Evolutionary conservation across 2,797 vertebrate species (phyloP).

Genomic region (Delichon dasypus): DNA sequence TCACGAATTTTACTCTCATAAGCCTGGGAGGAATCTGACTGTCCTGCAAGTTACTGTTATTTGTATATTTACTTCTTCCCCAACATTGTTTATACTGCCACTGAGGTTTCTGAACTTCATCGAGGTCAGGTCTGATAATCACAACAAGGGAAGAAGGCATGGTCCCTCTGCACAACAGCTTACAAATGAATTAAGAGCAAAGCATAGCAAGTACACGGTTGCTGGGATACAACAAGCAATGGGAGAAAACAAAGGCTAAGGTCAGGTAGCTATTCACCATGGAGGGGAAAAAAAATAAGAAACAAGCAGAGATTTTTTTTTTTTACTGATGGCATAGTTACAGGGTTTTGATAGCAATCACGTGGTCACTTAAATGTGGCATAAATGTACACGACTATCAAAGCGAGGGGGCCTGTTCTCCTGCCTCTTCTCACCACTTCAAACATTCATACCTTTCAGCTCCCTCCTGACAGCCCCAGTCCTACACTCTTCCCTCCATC

Average conservation of each 20-base stretch:
- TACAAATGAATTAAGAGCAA: not conserved
- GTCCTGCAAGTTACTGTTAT: not conserved
- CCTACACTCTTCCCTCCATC: not conserved
- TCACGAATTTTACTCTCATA: not conserved
- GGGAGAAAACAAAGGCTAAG: conserved; percentile 4
- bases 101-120: not conserved
- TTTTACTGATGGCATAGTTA: not conserved
- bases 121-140: conserved; percentile 10
- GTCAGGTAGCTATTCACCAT: not conserved
- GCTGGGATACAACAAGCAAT: not conserved
- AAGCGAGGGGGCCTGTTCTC: not conserved
- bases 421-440: not conserved
- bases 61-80: not conserved
- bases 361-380: not conserved
- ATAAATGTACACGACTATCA: not conserved
- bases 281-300: not conserved
- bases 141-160: not conserved
- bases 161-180: not conserved
- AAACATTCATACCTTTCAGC: not conserved
- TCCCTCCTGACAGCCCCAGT: not conserved
- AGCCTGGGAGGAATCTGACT: not conserved
- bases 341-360: not conserved
- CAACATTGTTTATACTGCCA: not conserved
- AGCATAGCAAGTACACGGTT: not conserved
- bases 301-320: not conserved